Conservation (phyloP, 2,888 invertebrate genomes). For the Eretmocerus hayati region DNA sequence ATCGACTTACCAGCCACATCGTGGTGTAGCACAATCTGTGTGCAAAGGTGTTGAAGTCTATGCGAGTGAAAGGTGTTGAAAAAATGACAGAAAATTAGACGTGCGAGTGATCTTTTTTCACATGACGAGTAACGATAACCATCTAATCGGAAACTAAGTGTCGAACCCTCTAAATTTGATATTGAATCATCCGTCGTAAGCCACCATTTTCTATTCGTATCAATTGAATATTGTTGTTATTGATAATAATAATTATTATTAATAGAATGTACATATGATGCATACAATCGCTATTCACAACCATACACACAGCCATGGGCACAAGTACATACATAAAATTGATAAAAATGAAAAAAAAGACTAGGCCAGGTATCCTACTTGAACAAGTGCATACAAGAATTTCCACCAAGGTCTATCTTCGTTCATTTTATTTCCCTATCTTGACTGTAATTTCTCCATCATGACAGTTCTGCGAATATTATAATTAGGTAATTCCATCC, state of each 20-base stretch:
- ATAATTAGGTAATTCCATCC: no score
- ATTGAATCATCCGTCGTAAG: slow-evolving; percentile 42
- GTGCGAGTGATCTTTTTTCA: not conserved
- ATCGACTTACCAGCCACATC: no score
- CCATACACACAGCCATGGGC: slow-evolving; percentile 31
- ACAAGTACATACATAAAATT: slow-evolving; percentile 32
- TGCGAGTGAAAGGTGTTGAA: no score
- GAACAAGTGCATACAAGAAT: slow-evolving; percentile 14
- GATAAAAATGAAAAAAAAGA: slow-evolving; percentile 6
- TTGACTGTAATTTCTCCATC: no score
- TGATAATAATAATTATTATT: slow-evolving; percentile 46
- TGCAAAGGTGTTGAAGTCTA: no score
- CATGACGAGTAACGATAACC: slow-evolving; percentile 11
- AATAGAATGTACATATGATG: slow-evolving; percentile 47
- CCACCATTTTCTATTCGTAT: slow-evolving; percentile 46
- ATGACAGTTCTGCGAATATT: no score
- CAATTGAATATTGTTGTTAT: slow-evolving; percentile 46
- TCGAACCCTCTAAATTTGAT: slow-evolving; percentile 11
- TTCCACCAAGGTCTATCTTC: no score
- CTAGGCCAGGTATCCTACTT: slow-evolving; percentile 16
- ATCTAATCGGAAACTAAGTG: slow-evolving; percentile 13
- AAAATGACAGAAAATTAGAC: not conserved
- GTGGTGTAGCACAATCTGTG: no score
- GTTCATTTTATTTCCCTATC: no score
- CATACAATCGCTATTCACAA: slow-evolving; percentile 25